Evolutionary conservation across 2,113 vertebrate species (phyloP).

Genomic region (Numenius arquata): DNA sequence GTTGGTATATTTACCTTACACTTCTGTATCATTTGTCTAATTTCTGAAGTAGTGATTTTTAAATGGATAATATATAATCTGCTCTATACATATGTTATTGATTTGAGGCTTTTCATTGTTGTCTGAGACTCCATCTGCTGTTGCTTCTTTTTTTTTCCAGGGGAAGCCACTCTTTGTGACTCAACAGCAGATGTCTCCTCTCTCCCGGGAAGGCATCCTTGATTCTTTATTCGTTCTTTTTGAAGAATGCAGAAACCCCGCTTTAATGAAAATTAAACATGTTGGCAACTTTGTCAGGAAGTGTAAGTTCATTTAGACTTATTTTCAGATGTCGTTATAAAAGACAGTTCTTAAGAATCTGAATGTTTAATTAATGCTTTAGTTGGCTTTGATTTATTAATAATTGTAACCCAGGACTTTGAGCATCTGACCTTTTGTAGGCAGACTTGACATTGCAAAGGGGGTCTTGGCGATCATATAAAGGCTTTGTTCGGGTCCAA

Average conservation of each 20-base stretch:
- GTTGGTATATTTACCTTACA: neutral
- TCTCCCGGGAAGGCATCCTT: slow-evolving; percentile 88
- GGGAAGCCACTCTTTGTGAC: slow-evolving; percentile 81
- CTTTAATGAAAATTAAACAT: slow-evolving; percentile 89
- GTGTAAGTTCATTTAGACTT: slow-evolving; percentile 77
- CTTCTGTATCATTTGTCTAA: slow-evolving; percentile 7
- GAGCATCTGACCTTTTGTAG: neutral
- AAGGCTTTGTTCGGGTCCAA: neutral
- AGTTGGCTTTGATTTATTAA: neutral
- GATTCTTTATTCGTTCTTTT: slow-evolving; percentile 90
- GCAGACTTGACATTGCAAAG: neutral
- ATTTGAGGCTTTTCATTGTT: slow-evolving; percentile 75
- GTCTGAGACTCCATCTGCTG: slow-evolving; percentile 75
- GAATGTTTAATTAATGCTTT: neutral
- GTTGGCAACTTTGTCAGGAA: slow-evolving; percentile 92
- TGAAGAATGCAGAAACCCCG: slow-evolving; percentile 87
- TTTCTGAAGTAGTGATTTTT: slow-evolving; percentile 29
- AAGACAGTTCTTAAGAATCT: neutral
- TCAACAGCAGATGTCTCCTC: slow-evolving; percentile 80
- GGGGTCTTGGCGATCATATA: neutral
- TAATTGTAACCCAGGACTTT: neutral
- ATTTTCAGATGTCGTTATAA: neutral
- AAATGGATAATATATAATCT: slow-evolving; percentile 54
- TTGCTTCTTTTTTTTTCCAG: slow-evolving; percentile 76
- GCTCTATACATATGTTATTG: slow-evolving; percentile 69